Evolutionary conservation across 2,113 vertebrate genomes (phyloP), one percentile per base, ranked within the genome.

Genomic region (Choloepus hoffmanni): DNA sequence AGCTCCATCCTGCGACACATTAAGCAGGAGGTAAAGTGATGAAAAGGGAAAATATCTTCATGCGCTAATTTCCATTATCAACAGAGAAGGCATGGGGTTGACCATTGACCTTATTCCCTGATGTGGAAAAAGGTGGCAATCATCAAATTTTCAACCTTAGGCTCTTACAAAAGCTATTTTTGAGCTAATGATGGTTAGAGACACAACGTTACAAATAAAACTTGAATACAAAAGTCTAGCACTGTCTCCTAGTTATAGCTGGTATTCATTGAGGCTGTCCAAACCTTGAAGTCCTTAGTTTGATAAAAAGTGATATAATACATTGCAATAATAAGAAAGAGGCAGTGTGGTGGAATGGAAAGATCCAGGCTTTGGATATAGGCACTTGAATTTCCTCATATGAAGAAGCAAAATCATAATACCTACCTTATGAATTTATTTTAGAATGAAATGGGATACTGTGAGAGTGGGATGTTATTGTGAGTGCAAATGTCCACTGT

Each of bases 41-140:
- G 13, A 67, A 95, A 93, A 92, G 48, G 63, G 58, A 50, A 93
- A 95, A 96, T 40, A 83, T 70, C 89, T 63, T 10, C 78, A 77
- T 92, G 89, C 26, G 28, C 60, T 95, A 94, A 94, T 90, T 85
- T 43, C 74, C 79, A 70, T 89, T 94, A 68, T n/a, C 68, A 96
- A 95, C 89, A 95, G 58, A 45, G 58, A 89, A 92, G 43, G 28
- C 87, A 84, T 60, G 50, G 58, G 43, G 36, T 58, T 97, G 92
- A 90, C 78, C 86, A 91, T 0, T 89, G 89, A 94, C 89, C 77
- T 95, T 86, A 93, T 90, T 97, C 95, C 58, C 70, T 91, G 58
- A 93, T 94, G 79, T 84, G 70, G 86, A 86, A 96, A 92, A 89
- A 96, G 55, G 50, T 91, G 40, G 21, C 72, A 58, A 83, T 89